Conservation (phyloP, 64 coral and sea anemone genomes). For the Pachyseris speciosa region DNA sequence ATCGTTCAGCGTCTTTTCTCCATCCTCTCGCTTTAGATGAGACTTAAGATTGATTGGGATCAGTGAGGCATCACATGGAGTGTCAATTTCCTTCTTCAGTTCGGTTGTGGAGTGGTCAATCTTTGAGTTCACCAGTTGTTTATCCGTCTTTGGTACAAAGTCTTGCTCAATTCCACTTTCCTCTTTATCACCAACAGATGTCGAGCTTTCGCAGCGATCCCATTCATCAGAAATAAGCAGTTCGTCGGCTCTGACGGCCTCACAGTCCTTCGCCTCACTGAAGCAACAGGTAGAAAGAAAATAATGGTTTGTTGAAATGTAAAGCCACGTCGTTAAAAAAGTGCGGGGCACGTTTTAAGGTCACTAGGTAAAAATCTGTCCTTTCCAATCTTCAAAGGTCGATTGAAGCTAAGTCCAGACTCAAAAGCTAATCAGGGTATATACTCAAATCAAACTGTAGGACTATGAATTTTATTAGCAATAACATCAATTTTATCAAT, state of each 20-base stretch:
- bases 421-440: no score
- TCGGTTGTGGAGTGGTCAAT: not conserved
- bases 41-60: constrained; percentile 1
- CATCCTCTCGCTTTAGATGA: constrained; percentile 2
- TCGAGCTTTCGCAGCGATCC: constrained; percentile 24
- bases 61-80: not conserved
- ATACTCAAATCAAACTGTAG: no score
- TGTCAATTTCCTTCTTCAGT: not conserved
- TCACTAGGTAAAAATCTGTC: no score
- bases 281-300: not conserved
- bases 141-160: not conserved
- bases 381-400: no score
- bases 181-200: constrained; percentile 2
- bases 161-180: constrained; percentile 39
- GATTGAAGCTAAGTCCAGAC: no score
- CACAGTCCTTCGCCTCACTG: not conserved
- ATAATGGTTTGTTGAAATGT: not conserved
- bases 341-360: no score
- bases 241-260: not conserved
- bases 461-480: no score
- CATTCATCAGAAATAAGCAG: not conserved
- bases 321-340: not conserved
- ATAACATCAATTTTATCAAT: no score
- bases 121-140: not conserved
- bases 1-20: not conserved